Conservation (phyloP, 1,140 invertebrate species). For the Brachionus paranguensis region DNA sequence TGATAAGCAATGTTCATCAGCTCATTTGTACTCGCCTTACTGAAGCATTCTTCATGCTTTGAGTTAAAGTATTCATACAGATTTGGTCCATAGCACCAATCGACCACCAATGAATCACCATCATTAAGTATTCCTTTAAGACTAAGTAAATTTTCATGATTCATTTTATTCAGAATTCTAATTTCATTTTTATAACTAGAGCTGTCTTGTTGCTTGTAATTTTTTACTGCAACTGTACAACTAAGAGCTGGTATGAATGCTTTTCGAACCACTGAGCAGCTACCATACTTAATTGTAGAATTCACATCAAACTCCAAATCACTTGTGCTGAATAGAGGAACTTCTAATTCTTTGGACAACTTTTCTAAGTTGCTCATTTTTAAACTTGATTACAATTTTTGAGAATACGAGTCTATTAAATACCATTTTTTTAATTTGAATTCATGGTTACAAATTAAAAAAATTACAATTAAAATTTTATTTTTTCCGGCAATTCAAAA, state of each 20-base stretch:
- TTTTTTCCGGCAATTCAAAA: too few species aligned
- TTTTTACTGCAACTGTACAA: background rate
- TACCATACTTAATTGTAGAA: background rate
- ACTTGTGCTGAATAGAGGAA: background rate
- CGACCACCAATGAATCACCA: slow-evolving; percentile 75
- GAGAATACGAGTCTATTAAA: background rate
- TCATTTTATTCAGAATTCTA: slow-evolving; percentile 74
- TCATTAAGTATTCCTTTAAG: slow-evolving; percentile 88
- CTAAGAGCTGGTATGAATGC: background rate
- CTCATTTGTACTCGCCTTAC: slow-evolving; percentile 51
- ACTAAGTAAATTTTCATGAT: slow-evolving; percentile 79
- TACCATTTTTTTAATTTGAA: too few species aligned
- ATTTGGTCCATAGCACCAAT: slow-evolving; percentile 52
- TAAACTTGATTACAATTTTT: background rate
- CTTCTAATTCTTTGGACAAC: background rate
- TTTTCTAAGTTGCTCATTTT: background rate
- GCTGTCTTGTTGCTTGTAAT: background rate
- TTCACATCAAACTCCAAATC: background rate
- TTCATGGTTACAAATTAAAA: too few species aligned
- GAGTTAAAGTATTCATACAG: slow-evolving; percentile 49
- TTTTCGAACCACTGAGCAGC: background rate
- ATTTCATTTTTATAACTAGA: slow-evolving; percentile 58
- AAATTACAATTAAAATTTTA: too few species aligned
- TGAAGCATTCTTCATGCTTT: slow-evolving; percentile 62
- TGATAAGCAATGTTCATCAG: slow-evolving; percentile 56